phyloP scores from a whole-genome alignment of 2,113 vertebrate species.

The Girardinichthys multiradiatus region DNA sequence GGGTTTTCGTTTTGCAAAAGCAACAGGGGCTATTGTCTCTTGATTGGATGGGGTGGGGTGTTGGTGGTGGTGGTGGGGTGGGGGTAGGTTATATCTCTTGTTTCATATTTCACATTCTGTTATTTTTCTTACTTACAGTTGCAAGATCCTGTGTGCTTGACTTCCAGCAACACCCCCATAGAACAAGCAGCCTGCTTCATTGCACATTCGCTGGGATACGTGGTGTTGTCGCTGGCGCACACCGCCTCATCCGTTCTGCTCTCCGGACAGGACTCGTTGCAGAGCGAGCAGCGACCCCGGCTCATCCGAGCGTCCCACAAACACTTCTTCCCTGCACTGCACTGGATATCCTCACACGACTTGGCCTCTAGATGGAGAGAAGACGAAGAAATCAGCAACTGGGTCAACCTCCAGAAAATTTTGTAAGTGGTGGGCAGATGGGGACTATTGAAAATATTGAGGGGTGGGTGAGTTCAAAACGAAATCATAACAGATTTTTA shows the following conservation, averaged over 20 bases:
- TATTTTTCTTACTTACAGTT: constrained; percentile 94
- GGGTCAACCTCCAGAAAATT: neutral
- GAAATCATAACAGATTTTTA: neutral
- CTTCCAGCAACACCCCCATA: constrained; percentile 91
- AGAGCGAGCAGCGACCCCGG: constrained; percentile 92
- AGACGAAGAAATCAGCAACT: constrained; percentile 35
- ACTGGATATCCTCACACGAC: constrained; percentile 97
- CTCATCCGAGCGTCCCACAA: constrained; percentile 94
- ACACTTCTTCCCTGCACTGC: constrained; percentile 92
- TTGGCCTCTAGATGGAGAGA: constrained; percentile 88
- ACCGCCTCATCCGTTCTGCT: constrained; percentile 93
- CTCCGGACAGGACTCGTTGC: constrained; percentile 90
- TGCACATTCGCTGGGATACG: constrained; percentile 95
- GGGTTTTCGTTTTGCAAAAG: constrained; percentile 66
- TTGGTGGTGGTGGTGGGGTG: too few relatives aligned
- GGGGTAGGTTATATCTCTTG: constrained; percentile 69
- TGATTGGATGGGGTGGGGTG: constrained; percentile 43
- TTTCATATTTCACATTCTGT: constrained; percentile 70
- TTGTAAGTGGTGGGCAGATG: neutral
- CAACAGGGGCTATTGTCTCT: constrained; percentile 80
- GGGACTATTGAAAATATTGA: neutral
- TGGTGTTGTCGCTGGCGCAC: constrained; percentile 97
- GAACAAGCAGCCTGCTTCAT: constrained; percentile 98
- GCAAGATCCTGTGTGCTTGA: constrained; percentile 98
- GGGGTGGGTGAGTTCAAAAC: neutral